phyloP scores from a whole-genome alignment of 2,797 vertebrate species.

The Cetoscarus ocellatus region DNA sequence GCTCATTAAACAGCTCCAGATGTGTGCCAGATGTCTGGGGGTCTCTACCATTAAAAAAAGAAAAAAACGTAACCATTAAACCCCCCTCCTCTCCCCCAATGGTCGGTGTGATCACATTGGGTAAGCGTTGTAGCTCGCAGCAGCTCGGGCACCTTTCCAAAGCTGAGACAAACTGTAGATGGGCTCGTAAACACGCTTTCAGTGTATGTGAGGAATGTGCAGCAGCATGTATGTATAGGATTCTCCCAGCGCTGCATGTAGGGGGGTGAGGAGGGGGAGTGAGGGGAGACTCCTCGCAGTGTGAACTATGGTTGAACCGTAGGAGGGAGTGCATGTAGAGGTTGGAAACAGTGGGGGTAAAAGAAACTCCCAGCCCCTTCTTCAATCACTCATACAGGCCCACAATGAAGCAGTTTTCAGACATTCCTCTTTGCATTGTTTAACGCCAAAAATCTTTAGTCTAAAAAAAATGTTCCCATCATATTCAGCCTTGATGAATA shows the following conservation, averaged over 20 bases:
- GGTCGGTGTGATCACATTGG: slow-evolving; percentile 30
- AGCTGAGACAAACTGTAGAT: slow-evolving; percentile 26
- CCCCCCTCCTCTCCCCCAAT: slow-evolving; percentile 3
- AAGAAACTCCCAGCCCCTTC: slow-evolving; percentile 54
- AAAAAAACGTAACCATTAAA: slow-evolving; percentile 17
- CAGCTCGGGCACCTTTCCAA: slow-evolving; percentile 43
- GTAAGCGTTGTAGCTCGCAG: slow-evolving; percentile 30
- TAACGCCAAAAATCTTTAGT: slow-evolving; percentile 41
- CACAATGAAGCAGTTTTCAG: slow-evolving; percentile 43
- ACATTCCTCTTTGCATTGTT: slow-evolving; percentile 50
- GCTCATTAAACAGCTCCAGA: slow-evolving; percentile 79
- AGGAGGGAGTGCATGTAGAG: slow-evolving; percentile 67
- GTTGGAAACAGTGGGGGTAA: slow-evolving; percentile 66
- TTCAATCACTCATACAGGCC: slow-evolving; percentile 56
- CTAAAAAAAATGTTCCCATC: slow-evolving; percentile 35
- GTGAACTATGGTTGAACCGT: slow-evolving; percentile 74
- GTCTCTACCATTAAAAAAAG: slow-evolving; percentile 21
- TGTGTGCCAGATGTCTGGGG: slow-evolving; percentile 76
- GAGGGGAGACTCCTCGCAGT: slow-evolving; percentile 47
- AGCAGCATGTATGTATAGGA: slow-evolving; percentile 44
- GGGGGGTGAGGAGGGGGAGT: slow-evolving; percentile 22
- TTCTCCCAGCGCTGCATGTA: slow-evolving; percentile 32
- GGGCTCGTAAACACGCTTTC: slow-evolving; percentile 26
- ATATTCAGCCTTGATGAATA: slow-evolving; percentile 39
- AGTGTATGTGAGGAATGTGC: slow-evolving; percentile 47